Conservation (phyloP, 2,888 invertebrate genomes). For the Antheraea assamensis region DNA sequence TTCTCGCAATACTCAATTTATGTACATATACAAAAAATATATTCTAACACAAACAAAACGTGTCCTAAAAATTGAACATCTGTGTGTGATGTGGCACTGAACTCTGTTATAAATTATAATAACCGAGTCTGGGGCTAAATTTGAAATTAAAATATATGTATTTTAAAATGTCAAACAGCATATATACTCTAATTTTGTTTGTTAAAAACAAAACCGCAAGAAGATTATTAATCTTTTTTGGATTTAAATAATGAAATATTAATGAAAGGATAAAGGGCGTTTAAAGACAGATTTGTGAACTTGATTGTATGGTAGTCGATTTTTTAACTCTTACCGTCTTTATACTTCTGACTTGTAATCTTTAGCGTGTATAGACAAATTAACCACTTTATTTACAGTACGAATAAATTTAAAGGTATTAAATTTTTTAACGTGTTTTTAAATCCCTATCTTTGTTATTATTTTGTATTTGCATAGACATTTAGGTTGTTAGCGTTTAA, state of each 20-base stretch:
- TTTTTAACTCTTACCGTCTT: neutral
- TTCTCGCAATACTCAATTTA: neutral
- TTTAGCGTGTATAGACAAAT: too few relatives aligned
- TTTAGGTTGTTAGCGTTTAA: too few relatives aligned
- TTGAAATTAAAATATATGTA: constrained; percentile 9
- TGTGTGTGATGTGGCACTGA: constrained; percentile 7
- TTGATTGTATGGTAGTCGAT: too few relatives aligned
- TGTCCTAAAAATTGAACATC: constrained; percentile 3
- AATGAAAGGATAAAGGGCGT: neutral
- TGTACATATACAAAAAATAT: neutral
- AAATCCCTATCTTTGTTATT: too few relatives aligned
- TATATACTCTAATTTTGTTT: constrained; percentile 1
- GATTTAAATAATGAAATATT: neutral
- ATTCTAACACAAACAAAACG: neutral
- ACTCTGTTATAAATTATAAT: constrained; percentile 14
- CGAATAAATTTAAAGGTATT: too few relatives aligned
- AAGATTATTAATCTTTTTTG: neutral
- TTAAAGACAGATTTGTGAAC: too few relatives aligned
- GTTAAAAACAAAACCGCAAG: neutral
- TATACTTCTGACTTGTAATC: too few relatives aligned
- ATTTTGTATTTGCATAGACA: too few relatives aligned
- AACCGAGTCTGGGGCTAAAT: constrained; percentile 1
- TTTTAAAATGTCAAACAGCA: constrained; percentile 1
- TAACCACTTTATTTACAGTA: too few relatives aligned
- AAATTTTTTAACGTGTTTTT: too few relatives aligned